Evolutionary conservation across 2,797 vertebrate genomes (phyloP).

Genomic region (Ispidina lecontei): DNA sequence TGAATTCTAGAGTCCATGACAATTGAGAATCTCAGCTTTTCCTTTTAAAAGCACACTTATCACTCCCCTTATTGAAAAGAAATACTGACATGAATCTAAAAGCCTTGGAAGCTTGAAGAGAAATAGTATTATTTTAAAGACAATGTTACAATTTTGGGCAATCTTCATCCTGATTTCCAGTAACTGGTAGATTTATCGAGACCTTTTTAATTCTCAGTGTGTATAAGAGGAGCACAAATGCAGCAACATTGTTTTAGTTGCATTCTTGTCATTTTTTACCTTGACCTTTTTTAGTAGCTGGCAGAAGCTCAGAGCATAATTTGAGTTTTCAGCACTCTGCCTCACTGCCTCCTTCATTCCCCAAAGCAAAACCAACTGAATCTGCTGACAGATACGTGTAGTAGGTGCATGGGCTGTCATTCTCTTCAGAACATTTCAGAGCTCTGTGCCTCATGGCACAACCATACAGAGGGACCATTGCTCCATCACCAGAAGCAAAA

Average conservation of each 20-base stretch:
- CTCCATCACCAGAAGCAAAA: neutral
- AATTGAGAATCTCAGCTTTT: neutral
- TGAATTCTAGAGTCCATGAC: neutral
- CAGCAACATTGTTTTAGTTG: neutral
- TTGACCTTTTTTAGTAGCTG: neutral
- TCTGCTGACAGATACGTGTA: neutral
- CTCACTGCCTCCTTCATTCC: neutral
- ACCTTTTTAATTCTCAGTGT: neutral
- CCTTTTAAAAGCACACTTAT: neutral
- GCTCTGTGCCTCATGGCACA: neutral
- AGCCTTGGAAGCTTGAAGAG: neutral
- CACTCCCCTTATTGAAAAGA: neutral
- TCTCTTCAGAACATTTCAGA: neutral
- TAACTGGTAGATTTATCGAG: neutral
- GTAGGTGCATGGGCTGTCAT: accelerated
- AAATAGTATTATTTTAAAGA: neutral
- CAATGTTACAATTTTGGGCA: neutral
- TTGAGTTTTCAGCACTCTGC: neutral
- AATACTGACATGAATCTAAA: neutral
- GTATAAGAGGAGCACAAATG: neutral
- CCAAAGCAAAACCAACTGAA: neutral
- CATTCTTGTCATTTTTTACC: neutral
- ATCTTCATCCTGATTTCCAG: neutral
- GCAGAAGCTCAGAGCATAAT: neutral
- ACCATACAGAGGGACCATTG: neutral